These are phyloP conservation scores for Tetraodon nigroviridis DNA, from an alignment of 2,113 vertebrate species.

Conservation along the genomic window DNA sequence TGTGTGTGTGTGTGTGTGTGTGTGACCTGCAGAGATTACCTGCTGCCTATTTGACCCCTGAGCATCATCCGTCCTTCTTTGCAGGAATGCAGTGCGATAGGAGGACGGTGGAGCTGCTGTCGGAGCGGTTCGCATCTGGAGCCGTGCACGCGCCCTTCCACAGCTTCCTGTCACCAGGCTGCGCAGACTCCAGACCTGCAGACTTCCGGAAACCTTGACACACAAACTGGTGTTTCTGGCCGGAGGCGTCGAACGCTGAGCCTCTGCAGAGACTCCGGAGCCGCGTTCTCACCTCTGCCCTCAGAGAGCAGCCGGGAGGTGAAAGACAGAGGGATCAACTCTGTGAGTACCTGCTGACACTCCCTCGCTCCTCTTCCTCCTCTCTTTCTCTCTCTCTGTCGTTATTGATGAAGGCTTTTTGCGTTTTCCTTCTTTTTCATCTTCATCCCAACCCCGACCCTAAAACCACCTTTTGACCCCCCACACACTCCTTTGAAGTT, in stretches of 20 bases:
- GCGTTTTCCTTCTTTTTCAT: constrained; percentile 3
- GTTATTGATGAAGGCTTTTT: not conserved
- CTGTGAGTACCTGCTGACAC: constrained; percentile 60
- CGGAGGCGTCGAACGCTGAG: no score
- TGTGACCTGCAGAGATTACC: not conserved
- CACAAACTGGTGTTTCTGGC: not conserved
- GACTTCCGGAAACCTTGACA: constrained; percentile 1
- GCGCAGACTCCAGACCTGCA: constrained; percentile 63
- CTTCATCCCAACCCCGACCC: no score
- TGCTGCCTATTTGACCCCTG: not conserved
- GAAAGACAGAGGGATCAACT: constrained; percentile 72
- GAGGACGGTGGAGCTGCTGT: constrained; percentile 62
- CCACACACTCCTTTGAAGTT: no score
- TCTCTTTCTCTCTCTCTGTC: not conserved
- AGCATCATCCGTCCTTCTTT: not conserved
- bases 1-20: not conserved
- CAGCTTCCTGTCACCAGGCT: constrained; percentile 70
- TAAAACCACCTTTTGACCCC: no score
- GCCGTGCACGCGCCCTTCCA: constrained; percentile 66
- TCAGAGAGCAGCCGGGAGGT: constrained; percentile 67
- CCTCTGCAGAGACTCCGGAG: not conserved
- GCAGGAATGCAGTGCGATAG: constrained; percentile 70
- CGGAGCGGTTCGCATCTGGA: constrained; percentile 69
- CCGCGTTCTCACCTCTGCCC: constrained; percentile 30
- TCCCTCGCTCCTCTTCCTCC: not conserved